These are phyloP conservation scores for Sebastes taczanowskii DNA, from an alignment of 2,797 vertebrate species.

Conservation along the genomic window DNA sequence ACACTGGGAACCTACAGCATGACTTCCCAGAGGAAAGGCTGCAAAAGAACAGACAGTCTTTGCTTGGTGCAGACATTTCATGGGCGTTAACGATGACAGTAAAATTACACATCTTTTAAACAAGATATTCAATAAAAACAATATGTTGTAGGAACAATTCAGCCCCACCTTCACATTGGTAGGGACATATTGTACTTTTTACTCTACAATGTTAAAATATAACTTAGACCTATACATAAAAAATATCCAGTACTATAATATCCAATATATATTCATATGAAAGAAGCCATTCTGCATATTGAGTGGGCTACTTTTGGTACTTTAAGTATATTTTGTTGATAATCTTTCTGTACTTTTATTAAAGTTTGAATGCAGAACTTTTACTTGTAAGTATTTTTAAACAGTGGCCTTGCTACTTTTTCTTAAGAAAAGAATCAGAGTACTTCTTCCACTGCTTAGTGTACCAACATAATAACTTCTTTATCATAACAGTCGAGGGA, in stretches of 20 bases:
- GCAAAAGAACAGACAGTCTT: slow-evolving; percentile 8
- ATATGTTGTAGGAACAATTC: background rate
- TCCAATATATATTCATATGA: background rate
- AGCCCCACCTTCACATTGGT: background rate
- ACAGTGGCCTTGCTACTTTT: too few species aligned
- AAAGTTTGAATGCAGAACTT: background rate
- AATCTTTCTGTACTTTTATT: background rate
- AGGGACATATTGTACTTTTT: background rate
- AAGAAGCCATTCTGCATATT: background rate
- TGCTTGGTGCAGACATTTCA: background rate
- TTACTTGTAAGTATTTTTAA: background rate
- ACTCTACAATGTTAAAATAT: background rate
- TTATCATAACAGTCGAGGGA: background rate
- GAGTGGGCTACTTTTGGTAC: background rate
- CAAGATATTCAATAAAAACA: background rate
- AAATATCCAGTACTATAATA: background rate
- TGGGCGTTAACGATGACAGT: slow-evolving; percentile 13
- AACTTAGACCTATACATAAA: background rate
- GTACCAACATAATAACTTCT: background rate
- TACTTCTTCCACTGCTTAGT: background rate
- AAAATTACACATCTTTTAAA: slow-evolving; percentile 6
- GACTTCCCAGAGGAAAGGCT: slow-evolving; percentile 21
- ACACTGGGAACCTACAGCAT: slow-evolving; percentile 16
- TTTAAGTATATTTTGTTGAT: background rate
- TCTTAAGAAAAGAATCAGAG: background rate